These are phyloP conservation scores for Eupithecia subfuscata DNA, from an alignment of 2,888 invertebrate genomes.

Conservation along the genomic window DNA sequence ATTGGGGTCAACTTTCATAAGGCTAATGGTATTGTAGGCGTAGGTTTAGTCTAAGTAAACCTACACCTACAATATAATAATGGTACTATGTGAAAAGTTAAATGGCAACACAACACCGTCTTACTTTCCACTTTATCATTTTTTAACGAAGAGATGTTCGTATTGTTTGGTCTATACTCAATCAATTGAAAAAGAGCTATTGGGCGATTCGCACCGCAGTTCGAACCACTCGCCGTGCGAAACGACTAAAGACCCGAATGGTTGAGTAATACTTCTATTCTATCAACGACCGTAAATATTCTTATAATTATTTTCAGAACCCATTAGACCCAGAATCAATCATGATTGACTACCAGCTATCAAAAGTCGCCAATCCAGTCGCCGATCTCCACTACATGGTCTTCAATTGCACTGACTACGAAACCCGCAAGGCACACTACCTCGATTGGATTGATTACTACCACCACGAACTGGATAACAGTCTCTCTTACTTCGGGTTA, in stretches of 20 bases:
- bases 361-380: slow-evolving; percentile 46
- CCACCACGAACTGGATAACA: slow-evolving; percentile 47
- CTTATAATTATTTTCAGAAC: slow-evolving; percentile 42
- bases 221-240: too few species aligned
- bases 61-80: too few species aligned
- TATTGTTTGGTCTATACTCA: too few species aligned
- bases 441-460: slow-evolving; percentile 53
- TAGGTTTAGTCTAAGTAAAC: too few species aligned
- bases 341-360: slow-evolving; percentile 56
- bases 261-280: not conserved
- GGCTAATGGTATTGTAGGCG: too few species aligned
- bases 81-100: not conserved
- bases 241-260: not conserved
- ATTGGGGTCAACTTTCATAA: not conserved
- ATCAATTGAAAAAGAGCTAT: too few species aligned
- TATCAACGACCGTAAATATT: not conserved
- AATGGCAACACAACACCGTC: not conserved
- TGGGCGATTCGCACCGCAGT: too few species aligned
- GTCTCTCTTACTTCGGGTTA: slow-evolving; percentile 44
- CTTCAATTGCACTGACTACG: slow-evolving; percentile 53
- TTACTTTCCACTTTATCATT: not conserved
- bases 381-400: slow-evolving; percentile 50
- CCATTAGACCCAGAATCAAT: slow-evolving; percentile 37
- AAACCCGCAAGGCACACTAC: slow-evolving; percentile 46
- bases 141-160: too few species aligned